Evolutionary conservation across 2,797 vertebrate genomes (phyloP).

Genomic region (Labroides dimidiatus): DNA sequence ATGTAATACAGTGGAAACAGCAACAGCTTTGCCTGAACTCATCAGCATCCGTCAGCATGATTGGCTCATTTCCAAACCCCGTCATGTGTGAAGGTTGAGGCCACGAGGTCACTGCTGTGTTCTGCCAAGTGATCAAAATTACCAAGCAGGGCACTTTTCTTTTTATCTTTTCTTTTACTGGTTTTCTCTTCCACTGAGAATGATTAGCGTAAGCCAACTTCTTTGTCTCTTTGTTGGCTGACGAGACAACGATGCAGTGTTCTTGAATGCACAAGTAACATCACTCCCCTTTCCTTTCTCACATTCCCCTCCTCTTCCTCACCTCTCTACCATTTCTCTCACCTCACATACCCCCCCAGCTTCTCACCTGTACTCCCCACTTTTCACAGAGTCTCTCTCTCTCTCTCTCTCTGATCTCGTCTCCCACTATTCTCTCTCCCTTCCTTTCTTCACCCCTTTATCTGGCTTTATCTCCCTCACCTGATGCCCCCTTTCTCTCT

Average conservation of each 20-base stretch:
- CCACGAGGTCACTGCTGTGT: conserved; percentile 66
- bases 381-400: conserved; percentile 50
- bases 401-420: conserved; percentile 60
- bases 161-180: conserved; percentile 2
- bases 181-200: conserved; percentile 48
- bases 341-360: conserved; percentile 33
- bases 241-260: conserved; percentile 51
- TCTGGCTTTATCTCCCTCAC: conserved; percentile 70
- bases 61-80: conserved; percentile 76
- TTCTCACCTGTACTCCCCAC: conserved; percentile 65
- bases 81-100: conserved; percentile 79
- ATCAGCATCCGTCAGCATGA: conserved; percentile 72
- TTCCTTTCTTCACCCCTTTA: conserved; percentile 61
- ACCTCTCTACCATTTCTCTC: conserved; percentile 59
- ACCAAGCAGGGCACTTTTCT: conserved; percentile 40
- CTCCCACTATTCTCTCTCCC: conserved; percentile 31
- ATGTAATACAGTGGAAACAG: conserved; percentile 60
- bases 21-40: conserved; percentile 59
- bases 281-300: conserved; percentile 24
- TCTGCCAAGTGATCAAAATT: conserved; percentile 63
- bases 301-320: conserved; percentile 57
- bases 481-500: conserved; percentile 55
- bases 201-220: conserved; percentile 61
- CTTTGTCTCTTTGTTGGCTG: conserved; percentile 61
- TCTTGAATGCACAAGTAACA: conserved; percentile 64